A percentile compares a stretch with the other conserved stretches of the same genome.
Conservation (phyloP, 2,113 vertebrate genomes). For the Tachysurus vachellii region DNA sequence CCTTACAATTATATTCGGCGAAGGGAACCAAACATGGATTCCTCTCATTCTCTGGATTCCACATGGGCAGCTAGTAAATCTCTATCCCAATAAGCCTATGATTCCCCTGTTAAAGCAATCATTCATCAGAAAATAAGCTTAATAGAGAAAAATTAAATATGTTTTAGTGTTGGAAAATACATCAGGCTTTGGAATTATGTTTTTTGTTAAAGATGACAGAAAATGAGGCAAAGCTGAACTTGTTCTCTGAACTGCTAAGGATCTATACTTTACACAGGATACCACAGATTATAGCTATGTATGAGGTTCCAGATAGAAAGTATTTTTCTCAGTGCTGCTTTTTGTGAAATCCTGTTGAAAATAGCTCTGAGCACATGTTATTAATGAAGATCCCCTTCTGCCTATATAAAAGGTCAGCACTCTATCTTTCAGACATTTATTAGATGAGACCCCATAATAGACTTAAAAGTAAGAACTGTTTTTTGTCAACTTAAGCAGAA, state of each 20-base stretch:
- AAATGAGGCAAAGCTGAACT: not conserved
- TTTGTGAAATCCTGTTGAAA: not conserved
- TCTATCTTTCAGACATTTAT: not conserved
- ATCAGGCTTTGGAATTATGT: slow-evolving; percentile 38
- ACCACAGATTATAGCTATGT: not conserved
- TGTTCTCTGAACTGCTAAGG: not conserved
- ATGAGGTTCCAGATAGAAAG: not conserved
- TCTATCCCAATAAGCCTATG: slow-evolving; percentile 45
- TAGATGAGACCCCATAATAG: not conserved
- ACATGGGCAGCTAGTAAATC: slow-evolving; percentile 53
- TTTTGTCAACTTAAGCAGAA: not conserved
- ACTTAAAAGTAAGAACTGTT: not conserved
- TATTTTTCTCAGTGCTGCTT: not conserved
- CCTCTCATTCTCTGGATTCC: slow-evolving; percentile 67
- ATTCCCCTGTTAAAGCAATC: slow-evolving; percentile 57
- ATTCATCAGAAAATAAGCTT: slow-evolving; percentile 61
- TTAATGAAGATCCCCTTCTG: not conserved
- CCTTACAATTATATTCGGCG: slow-evolving; percentile 19
- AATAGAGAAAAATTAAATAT: slow-evolving; percentile 69
- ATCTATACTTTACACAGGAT: not conserved
- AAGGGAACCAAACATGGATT: slow-evolving; percentile 56
- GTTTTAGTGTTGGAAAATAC: slow-evolving; percentile 58
- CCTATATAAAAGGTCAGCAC: not conserved
- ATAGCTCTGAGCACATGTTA: not conserved
- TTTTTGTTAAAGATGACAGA: slow-evolving; percentile 10